Evolutionary conservation across 30 jellyfish, hydroid and myxozoan genomes (phyloP).

Genomic region (Cassiopea andromeda): DNA sequence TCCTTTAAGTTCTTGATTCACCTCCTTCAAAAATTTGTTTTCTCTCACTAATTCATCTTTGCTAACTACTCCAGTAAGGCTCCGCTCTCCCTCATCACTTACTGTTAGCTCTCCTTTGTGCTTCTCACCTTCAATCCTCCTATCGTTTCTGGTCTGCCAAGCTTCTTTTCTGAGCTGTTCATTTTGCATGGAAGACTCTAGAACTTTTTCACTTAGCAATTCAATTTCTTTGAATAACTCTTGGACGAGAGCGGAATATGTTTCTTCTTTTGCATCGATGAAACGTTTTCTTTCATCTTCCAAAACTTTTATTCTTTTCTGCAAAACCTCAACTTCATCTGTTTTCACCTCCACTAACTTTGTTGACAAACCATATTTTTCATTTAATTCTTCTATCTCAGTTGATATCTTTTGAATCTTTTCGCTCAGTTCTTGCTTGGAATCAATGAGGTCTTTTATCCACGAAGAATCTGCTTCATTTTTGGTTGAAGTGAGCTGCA

Average conservation of each 20-base stretch:
- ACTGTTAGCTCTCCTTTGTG: not conserved
- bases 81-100: not conserved
- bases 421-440: not conserved
- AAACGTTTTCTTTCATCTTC: not conserved
- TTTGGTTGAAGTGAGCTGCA: not conserved
- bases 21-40: not conserved
- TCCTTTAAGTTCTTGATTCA: not conserved
- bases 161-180: not conserved
- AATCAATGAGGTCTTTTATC: not conserved
- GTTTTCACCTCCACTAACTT: not conserved
- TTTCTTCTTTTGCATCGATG: not conserved
- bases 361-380: not conserved
- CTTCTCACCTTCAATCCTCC: not conserved
- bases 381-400: not conserved
- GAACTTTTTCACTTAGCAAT: not conserved
- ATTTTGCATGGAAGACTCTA: not conserved
- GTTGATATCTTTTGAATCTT: not conserved
- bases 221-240: constrained; percentile 6
- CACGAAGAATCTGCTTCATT: not conserved
- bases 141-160: not conserved
- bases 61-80: not conserved
- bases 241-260: constrained; percentile 3
- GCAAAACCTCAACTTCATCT: not conserved
- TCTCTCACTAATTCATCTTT: not conserved
- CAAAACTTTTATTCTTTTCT: not conserved